A percentile compares a stretch with the other conserved stretches of the same genome.
Evolutionary conservation across 2,113 vertebrate species (phyloP).

Genomic region (Pipra filicauda): DNA sequence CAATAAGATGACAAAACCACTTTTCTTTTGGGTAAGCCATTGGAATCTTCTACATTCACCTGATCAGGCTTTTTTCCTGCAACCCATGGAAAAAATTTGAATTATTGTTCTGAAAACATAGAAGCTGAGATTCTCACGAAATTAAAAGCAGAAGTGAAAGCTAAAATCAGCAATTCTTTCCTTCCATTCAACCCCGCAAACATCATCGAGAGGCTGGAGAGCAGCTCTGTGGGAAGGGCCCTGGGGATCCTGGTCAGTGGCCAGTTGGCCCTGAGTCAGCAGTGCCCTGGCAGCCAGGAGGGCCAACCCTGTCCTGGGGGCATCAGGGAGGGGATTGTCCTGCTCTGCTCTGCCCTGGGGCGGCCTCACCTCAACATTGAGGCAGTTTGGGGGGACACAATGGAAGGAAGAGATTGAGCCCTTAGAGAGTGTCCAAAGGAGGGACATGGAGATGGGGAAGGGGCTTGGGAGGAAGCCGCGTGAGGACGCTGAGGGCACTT

Average conservation of each 20-base stretch:
- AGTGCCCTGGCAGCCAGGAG: background rate
- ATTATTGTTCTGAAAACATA: background rate
- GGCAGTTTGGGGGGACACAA: background rate
- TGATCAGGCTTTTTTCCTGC: background rate
- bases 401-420: background rate
- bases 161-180: background rate
- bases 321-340: background rate
- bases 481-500: background rate
- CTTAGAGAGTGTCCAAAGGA: background rate
- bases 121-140: background rate
- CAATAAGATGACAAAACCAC: background rate
- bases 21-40: background rate
- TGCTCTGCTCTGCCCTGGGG: background rate
- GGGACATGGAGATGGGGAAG: background rate
- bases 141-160: background rate
- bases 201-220: background rate
- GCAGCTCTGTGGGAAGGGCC: background rate
- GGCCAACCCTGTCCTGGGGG: background rate
- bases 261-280: background rate
- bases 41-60: background rate
- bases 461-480: background rate
- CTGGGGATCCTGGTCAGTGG: background rate
- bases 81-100: background rate
- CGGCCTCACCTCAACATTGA: background rate
- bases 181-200: background rate